Base-by-base conservation (phyloP, 1,140 invertebrate genomes). In the Procambarus clarkii region DNA sequence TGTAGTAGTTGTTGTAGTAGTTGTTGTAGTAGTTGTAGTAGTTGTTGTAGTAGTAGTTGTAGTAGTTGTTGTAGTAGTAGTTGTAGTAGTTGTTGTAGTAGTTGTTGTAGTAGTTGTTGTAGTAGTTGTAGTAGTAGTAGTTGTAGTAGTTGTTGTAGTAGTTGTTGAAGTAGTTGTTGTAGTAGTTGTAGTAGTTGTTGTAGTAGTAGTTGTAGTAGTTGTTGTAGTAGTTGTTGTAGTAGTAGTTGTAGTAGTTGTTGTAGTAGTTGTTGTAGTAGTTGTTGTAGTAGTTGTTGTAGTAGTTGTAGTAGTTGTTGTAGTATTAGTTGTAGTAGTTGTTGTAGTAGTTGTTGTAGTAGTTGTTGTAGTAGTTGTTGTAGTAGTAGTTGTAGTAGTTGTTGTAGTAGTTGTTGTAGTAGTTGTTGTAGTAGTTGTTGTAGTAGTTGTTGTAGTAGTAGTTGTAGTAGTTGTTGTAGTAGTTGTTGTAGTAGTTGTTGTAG, bases 21-120 rank as follows among this genome's bases (percentile, higher is more conserved):
- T 44, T 13, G 9, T 44, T 13, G 24, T 78, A 78, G 24, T 78
- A 78, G 24, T 78, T 13, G 24, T 78, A 78, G 24, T 78, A 78
- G 24, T 78, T 13, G 24, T 78, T 13, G 24, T 78, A 78, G 24
- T 78, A 78, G 24, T 78, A 78, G 24, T 78, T 13, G 24, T 78
- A 78, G 24, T 78, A 78, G 24, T 78, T 13, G 24, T 78, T 13
- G 24, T 78, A 78, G 24, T 78, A 78, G 24, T 78, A 78, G 24
- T 78, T 13, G 24, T 78, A 78, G 24, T 78, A 78, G 24, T 78
- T 13, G 24, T 78, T 13, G 24, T 78, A 78, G 24, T 78, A 78
- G 24, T 78, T 13, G 24, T 78, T 13, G 24, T 78, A 78, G 24
- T 78, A 78, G 24, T 78, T 13, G 24, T 44, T 13, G 24, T 44